Evolutionary conservation across 2,113 vertebrate genomes (phyloP), one percentile per base, ranked within the genome.

Genomic region (Toxotes jaculatrix): DNA sequence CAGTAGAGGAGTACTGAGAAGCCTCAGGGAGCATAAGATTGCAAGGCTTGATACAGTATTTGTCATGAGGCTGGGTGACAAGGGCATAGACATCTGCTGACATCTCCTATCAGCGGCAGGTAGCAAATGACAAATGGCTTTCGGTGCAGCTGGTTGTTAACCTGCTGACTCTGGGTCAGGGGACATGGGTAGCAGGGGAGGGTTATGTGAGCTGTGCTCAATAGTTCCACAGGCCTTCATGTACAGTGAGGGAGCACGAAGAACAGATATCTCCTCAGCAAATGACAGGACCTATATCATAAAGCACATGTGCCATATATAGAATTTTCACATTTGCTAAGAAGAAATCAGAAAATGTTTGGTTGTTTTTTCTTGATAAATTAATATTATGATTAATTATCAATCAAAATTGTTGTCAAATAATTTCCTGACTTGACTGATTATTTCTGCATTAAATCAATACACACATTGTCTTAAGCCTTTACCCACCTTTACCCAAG

Each of bases 81-180:
- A 91, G 88, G 92, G 85, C 89, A 88, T 7, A 77, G 91, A 87
- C 82, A 81, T 83, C 82, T 68, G 76, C 79, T 88, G 90, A 91
- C 90, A 87, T 90, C 85, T 79, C 77, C 87, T 85, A 91, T 90
- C 91, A 85, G 86, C 68, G 65, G 83, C 90, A 88, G 86, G 90
- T 85, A 84, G 86, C 83, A 84, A 83, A 92, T 93, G 90, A 93
- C 84, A 90, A 91, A 94, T 90, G 88, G 83, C 82, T 83, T 79
- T 84, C 4, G 42, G 74, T 82, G 76, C 79, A 74, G 86, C 64
- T 85, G 85, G 91, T 92, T 93, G 93, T 93, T 94, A 94, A 93
- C 91, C 89, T 47, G 53, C 85, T 88, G 90, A 91, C 91, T 88
- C 59, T 57, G 79, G 91, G 93, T 90, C 90, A 90, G 86, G 83